phyloP scores from a whole-genome alignment of 2,888 invertebrate species.

The Sphecodes monilicornis region DNA sequence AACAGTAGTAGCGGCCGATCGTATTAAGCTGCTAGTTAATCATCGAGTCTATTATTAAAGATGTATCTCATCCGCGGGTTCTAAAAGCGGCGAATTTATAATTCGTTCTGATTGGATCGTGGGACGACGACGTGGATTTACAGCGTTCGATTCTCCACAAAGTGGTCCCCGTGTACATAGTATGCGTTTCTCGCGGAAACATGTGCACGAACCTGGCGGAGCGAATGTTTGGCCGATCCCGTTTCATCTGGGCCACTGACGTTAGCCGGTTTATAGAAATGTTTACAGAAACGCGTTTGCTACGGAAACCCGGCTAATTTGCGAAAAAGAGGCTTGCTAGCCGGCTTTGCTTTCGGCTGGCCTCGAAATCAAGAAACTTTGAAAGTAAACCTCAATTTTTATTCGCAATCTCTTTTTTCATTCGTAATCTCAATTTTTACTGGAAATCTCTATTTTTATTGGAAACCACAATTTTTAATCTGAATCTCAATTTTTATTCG shows the following conservation, averaged over 20 bases:
- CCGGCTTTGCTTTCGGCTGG: neutral
- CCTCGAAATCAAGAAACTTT: neutral
- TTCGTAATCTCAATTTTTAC: neutral
- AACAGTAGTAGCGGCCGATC: neutral
- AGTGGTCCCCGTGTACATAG: neutral
- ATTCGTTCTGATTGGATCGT: neutral
- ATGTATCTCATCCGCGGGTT: neutral
- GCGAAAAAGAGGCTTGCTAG: neutral
- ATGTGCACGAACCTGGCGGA: conserved; percentile 27
- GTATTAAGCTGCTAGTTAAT: neutral
- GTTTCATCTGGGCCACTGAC: conserved; percentile 47
- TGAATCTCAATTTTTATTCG: too few species aligned
- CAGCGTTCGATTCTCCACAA: neutral
- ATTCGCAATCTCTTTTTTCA: neutral
- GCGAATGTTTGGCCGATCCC: conserved; percentile 53
- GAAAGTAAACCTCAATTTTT: neutral
- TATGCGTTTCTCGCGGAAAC: conserved; percentile 17
- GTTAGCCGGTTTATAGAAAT: conserved; percentile 17
- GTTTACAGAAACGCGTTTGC: neutral
- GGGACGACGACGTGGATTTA: neutral
- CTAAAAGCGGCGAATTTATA: neutral
- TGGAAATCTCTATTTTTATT: too few species aligned
- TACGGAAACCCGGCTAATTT: neutral
- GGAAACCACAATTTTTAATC: too few species aligned
- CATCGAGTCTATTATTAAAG: conserved; percentile 12